Evolutionary conservation across 2,113 vertebrate genomes (phyloP).

Genomic region (Nothocercus julius): DNA sequence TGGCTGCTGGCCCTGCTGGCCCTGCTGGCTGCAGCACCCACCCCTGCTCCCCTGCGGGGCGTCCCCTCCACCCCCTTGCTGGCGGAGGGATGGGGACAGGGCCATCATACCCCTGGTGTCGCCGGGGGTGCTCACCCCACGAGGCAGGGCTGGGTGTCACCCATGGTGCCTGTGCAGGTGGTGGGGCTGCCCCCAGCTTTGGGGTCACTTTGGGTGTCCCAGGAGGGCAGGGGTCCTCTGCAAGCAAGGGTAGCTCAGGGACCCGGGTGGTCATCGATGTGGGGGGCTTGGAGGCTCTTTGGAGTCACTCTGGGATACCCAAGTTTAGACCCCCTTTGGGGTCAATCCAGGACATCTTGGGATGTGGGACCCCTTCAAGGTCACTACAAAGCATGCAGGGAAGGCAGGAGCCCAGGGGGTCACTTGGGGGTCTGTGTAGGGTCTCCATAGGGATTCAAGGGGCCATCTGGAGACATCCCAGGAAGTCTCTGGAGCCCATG

Average conservation of each 20-base stretch:
- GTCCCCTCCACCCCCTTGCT: too few relatives aligned
- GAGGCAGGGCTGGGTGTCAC: too few relatives aligned
- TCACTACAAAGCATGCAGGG: neutral
- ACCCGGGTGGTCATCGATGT: neutral
- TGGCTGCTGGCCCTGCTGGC: too few relatives aligned
- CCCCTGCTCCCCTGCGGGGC: too few relatives aligned
- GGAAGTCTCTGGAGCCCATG: neutral
- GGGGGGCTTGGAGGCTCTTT: neutral
- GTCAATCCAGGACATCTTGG: neutral
- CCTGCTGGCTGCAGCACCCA: too few relatives aligned
- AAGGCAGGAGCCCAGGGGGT: too few relatives aligned
- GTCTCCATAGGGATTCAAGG: neutral
- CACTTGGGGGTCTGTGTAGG: neutral
- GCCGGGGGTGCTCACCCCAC: too few relatives aligned
- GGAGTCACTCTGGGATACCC: neutral
- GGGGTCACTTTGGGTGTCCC: neutral
- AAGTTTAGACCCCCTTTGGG: neutral
- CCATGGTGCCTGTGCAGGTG: too few relatives aligned
- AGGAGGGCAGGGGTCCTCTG: neutral
- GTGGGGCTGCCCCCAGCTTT: neutral
- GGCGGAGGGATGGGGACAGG: neutral
- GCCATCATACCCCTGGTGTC: neutral
- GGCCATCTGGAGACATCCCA: neutral
- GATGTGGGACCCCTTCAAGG: neutral
- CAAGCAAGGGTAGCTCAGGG: neutral